Base-by-base conservation (phyloP, 2,113 vertebrate genomes). In the Reinhardtius hippoglossoides region DNA sequence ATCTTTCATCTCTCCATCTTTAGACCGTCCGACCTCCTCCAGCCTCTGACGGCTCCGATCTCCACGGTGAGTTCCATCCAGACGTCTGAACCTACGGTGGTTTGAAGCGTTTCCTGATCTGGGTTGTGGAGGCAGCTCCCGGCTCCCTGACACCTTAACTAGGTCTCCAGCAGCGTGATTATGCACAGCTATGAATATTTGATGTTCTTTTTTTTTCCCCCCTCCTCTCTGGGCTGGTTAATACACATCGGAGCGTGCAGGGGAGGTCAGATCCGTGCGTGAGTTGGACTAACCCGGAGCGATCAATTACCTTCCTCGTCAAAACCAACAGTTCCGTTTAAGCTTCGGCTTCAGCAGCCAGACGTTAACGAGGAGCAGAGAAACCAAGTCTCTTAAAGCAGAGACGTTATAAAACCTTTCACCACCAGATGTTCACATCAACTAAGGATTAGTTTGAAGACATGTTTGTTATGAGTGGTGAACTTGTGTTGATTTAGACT, bases 181-280 rank as follows among this genome's bases (percentile, higher is more conserved):
- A 88, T 75, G 67, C 73, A 63, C 26, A 9, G 64, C 26, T 27
- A 62, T 86, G 83, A 87, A 88, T 91, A 83, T 88, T 86, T 67
- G 24, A 81, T 73, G 75, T 74, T 44, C 52, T 52, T 42, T 40
- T 74, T 44, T 46, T 52, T 42, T 40, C 3, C 13, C 23, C 20
- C 37, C 6, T 2, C 68, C 35, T 27, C 59, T 66, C 16, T 0
- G 14, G 60, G 40, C 50, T 60, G 69, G 60, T 85, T 60, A 89
- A 83, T 24, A 83, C 56, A 84, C 42, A 73, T 77, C 26, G 24
- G 55, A 66, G 74, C 24, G 77, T 58, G 57, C 4, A 0, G 10
- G 15, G 6, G 57, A 74, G 72, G 74, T 84, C 76, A 77, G 50
- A 74, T 42, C 55, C 13, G 12, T n/a, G 50, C 1, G 50, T 1